Evolutionary conservation across 2,797 vertebrate genomes (phyloP), one percentile per base, ranked within the genome.

Genomic region (Chelon labrosus): DNA sequence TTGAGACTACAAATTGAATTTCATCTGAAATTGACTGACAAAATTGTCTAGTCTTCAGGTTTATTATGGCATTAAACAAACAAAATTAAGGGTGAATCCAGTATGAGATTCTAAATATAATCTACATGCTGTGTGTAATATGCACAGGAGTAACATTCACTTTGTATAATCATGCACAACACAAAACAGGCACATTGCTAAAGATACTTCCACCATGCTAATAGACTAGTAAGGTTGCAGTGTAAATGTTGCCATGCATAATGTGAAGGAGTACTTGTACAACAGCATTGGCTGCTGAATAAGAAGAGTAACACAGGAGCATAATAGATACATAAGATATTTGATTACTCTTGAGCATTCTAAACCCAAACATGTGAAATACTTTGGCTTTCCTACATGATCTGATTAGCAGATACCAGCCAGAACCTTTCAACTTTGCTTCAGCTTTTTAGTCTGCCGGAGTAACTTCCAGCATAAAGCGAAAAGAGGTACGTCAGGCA

Each of bases 71-170:
- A 57, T 73, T 10, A 56, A 57, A 55, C 1, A 70, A 63, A 59
- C 54, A 59, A 58, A 70, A 79, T 50, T 13, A 19, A 46, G 31
- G 50, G 93, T 97, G 96, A 97, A 96, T 93, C 91, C 96, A 96
- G 96, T 96, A 95, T 97, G 96, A 96, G 94, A 95, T 97, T 97
- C 96, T 94, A 94, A 91, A 91, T 95, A 94, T 96, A 93, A 92
- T 96, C 94, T 95, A 95, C 96, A 97, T 96, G 96, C 96, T 95
- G 91, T 92, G 93, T 93, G 94, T 94, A 93, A 94, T 79, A 79
- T 79, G 76, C 80, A 81, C 74, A 75, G 76, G 80, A 85, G 75
- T 79, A 95, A 96, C 95, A 96, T 94, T 96, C 94, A 95, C 78
- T 95, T 94, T 93, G 94, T 95, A 94, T 60, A 84, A 92, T 94